Evolutionary conservation across 1,140 invertebrate species (phyloP), one percentile per base, ranked within the genome.

Genomic region (Leptestheria dahalacensis): DNA sequence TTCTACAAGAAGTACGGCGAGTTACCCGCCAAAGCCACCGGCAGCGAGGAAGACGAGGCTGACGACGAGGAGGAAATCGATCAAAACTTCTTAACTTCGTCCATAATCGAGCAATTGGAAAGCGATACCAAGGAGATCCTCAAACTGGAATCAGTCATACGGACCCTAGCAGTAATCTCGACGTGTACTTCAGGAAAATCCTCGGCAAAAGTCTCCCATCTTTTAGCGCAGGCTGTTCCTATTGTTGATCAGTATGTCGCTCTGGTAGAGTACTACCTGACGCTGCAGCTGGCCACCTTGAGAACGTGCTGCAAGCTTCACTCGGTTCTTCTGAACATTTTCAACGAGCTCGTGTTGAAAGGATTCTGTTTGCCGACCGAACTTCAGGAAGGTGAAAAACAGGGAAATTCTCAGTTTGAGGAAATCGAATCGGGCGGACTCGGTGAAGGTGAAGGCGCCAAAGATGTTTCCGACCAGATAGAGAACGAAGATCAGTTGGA

Each of bases 401-500:
- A 71, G 41, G 66, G 68, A 28, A 68, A 62, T 3, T 65, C 66
- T 12, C 68, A 78, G 51, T 75, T 79, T 66, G 70, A 77, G 64
- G 75, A 78, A 53, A 81, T 78, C 60, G 79, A 82, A 64, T 78
- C 76, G 25, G 75, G 73, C 52, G 94, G 93, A 0, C 73, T 97
- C 1, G 91, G 89, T 1, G 92, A 97, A 64, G 93, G 93, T 0
- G 85, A 95, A 65, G 93, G 92, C 10, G 79, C 86, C 61, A 92
- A 90, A 67, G 94, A 99, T 75, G 90, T 97, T 3, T 97, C 92
- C 1, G 92, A 97, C 57, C 77, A 80, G 68, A 90, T 97, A 33
- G 91, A 97, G 71, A 86, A 78, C 54, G 86, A 97, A 76, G 95
- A 97, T 76, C 94, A 97, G 72, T 70, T 97, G 24, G 92, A 98